Conservation (phyloP, 1,140 invertebrate species). For the Steinernema feltiae region DNA sequence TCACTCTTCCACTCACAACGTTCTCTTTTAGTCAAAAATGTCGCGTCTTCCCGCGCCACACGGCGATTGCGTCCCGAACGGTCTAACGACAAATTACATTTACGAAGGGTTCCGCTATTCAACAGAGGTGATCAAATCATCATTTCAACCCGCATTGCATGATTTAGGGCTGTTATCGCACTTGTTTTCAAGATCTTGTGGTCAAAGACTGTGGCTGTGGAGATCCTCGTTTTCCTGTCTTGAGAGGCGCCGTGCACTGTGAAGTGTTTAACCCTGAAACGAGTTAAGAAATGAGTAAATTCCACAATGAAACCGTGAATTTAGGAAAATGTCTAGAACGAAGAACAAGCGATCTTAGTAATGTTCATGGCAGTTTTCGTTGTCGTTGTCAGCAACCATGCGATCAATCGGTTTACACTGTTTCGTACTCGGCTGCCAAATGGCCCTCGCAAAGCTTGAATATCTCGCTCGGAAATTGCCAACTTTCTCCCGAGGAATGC, state of each 20-base stretch:
- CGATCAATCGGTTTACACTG: constrained; percentile 49
- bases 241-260: neutral
- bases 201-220: constrained; percentile 50
- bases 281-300: neutral
- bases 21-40: constrained; percentile 46
- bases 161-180: constrained; percentile 51
- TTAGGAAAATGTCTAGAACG: constrained; percentile 48
- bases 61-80: constrained; percentile 50
- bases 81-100: constrained; percentile 45
- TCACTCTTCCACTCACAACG: constrained; percentile 21
- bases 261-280: neutral
- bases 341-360: constrained; percentile 42
- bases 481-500: constrained; percentile 45
- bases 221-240: constrained; percentile 46
- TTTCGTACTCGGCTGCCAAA: constrained; percentile 51
- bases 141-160: neutral
- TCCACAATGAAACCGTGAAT: constrained; percentile 19
- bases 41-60: constrained; percentile 49
- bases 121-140: constrained; percentile 43
- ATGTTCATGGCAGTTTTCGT: constrained; percentile 36
- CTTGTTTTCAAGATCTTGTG: constrained; percentile 52
- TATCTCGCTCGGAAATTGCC: constrained; percentile 47
- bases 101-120: constrained; percentile 51
- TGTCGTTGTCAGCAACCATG: constrained; percentile 51
- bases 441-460: constrained; percentile 49